These are phyloP conservation scores for Drosophila persimilis DNA, from an alignment of 1,140 invertebrate genomes.

Conservation along the genomic window DNA sequence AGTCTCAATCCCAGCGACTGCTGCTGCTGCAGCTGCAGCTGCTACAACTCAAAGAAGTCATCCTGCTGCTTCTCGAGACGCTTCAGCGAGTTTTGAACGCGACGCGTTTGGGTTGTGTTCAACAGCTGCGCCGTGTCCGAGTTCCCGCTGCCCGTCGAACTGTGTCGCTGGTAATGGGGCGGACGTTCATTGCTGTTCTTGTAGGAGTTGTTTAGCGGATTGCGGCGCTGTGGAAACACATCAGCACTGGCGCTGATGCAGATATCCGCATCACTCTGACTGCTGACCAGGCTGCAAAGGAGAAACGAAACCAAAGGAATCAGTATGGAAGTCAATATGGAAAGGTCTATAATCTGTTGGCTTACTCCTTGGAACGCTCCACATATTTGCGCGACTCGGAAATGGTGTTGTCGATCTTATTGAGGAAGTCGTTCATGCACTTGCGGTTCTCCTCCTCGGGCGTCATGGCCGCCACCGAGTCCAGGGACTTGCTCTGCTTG, in stretches of 20 bases:
- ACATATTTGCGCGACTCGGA: constrained; percentile 93
- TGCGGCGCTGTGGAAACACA: constrained; percentile 69
- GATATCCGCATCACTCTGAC: constrained; percentile 77
- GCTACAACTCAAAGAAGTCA: constrained; percentile 95
- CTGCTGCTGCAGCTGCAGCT: constrained; percentile 44
- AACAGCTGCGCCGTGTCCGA: constrained; percentile 85
- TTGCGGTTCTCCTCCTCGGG: constrained; percentile 87
- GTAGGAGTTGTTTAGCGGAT: constrained; percentile 79
- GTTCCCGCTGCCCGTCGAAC: constrained; percentile 75
- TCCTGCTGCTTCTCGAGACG: constrained; percentile 92
- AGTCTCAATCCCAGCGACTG: constrained; percentile 22
- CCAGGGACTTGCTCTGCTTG: constrained; percentile 82
- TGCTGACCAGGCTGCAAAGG: constrained; percentile 62
- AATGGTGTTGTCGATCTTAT: constrained; percentile 93
- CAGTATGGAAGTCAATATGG: background rate
- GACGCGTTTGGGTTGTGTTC: constrained; percentile 90
- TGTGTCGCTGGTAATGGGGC: constrained; percentile 67
- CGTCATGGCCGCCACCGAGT: constrained; percentile 84
- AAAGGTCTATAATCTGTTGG: constrained; percentile 71
- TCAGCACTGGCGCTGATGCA: constrained; percentile 69
- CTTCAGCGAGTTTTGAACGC: constrained; percentile 90
- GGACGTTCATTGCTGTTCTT: constrained; percentile 75
- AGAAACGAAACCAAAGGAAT: background rate
- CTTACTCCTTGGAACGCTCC: constrained; percentile 90
- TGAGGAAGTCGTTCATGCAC: constrained; percentile 91